Percentiles rank a stretch among this genome's conserved stretches.
These are phyloP conservation scores for Drosophila simulans DNA, from an alignment of 1,140 invertebrate species.

Conservation along the genomic window DNA sequence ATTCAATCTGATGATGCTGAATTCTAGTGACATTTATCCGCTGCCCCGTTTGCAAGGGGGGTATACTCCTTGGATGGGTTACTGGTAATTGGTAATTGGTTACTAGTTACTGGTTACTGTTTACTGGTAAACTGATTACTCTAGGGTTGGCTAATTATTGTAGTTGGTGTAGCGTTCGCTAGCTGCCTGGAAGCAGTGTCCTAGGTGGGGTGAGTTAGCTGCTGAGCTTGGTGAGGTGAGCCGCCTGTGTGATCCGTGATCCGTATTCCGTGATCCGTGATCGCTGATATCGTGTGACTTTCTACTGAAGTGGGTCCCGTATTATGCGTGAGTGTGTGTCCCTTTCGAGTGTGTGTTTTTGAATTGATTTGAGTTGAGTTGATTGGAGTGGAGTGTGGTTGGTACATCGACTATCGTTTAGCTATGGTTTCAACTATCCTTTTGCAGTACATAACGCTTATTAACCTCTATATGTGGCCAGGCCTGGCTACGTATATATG, in stretches of 20 bases:
- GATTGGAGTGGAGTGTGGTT: not conserved
- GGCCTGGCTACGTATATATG: conserved; percentile 25
- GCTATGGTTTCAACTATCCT: conserved; percentile 44
- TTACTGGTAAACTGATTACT: conserved; percentile 30
- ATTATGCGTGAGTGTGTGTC: conserved; percentile 20
- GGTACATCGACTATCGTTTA: conserved; percentile 40
- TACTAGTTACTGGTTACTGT: conserved; percentile 3
- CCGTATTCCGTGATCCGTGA: conserved; percentile 9
- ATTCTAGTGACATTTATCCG: conserved; percentile 18
- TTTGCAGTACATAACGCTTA: conserved; percentile 41
- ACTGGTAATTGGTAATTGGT: conserved; percentile 11
- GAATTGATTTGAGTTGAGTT: not conserved
- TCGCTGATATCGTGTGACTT: conserved; percentile 22
- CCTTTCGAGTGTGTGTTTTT: conserved; percentile 7
- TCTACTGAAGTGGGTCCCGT: conserved; percentile 53
- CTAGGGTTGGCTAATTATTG: conserved; percentile 67
- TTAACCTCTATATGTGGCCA: conserved; percentile 37
- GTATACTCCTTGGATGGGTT: conserved; percentile 16
- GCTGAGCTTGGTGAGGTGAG: conserved; percentile 63
- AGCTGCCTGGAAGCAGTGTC: conserved; percentile 78
- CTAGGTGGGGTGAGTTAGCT: conserved; percentile 80
- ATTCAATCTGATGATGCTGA: conserved; percentile 7
- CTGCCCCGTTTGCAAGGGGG: conserved; percentile 4
- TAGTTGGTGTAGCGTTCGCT: conserved; percentile 69
- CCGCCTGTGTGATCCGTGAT: conserved; percentile 20